Conservation (phyloP, 1,140 invertebrate genomes). For the Orussus abietinus region DNA sequence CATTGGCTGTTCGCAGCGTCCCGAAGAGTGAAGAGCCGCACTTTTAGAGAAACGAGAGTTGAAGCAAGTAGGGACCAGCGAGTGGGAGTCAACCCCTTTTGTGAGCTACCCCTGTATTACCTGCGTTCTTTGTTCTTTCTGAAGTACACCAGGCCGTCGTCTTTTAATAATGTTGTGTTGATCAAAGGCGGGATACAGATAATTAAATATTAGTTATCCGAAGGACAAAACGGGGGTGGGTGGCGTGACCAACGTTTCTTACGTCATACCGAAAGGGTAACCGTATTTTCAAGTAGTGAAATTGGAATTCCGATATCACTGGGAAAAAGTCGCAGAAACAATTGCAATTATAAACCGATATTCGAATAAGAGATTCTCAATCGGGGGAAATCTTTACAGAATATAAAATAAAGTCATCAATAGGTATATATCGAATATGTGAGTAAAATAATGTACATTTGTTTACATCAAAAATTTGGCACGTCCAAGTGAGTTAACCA, state of each 20-base stretch:
- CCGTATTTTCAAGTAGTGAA: too few relatives aligned
- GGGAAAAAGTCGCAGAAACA: too few relatives aligned
- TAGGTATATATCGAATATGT: too few relatives aligned
- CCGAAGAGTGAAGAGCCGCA: not conserved
- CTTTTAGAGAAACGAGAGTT: constrained; percentile 11
- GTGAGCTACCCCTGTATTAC: constrained; percentile 14
- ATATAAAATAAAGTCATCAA: too few relatives aligned
- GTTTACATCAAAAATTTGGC: too few relatives aligned
- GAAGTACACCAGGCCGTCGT: constrained; percentile 9
- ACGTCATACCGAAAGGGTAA: not conserved
- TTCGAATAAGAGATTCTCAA: too few relatives aligned
- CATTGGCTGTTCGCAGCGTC: not conserved
- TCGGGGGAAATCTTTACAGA: too few relatives aligned
- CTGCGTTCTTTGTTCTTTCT: constrained; percentile 23
- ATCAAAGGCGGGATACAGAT: constrained; percentile 18
- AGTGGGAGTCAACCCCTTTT: constrained; percentile 16
- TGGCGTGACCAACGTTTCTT: not conserved
- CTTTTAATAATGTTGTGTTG: constrained; percentile 23
- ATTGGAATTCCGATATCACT: too few relatives aligned
- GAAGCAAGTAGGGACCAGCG: constrained; percentile 12
- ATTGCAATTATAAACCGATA: too few relatives aligned
- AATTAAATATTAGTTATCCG: constrained; percentile 20
- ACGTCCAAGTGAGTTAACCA: too few relatives aligned
- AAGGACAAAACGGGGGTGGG: not conserved
- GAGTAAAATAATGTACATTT: too few relatives aligned